phyloP scores from a whole-genome alignment of 2,888 invertebrate species.

The Zelleria hepariella region DNA sequence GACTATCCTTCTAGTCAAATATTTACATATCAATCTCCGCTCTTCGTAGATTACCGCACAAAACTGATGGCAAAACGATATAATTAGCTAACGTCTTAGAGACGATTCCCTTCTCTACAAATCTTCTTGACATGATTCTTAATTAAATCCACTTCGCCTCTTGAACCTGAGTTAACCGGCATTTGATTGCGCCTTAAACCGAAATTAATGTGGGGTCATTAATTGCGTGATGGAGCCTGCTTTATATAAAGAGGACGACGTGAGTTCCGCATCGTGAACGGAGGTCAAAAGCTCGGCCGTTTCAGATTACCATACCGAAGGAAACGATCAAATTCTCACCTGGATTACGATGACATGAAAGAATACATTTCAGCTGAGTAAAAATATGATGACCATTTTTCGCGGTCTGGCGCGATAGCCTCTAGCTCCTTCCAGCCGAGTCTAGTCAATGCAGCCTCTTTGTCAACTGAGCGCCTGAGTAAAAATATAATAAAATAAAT shows the following conservation, averaged over 20 bases:
- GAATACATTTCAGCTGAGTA: too few relatives aligned
- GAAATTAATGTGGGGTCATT: constrained; percentile 13
- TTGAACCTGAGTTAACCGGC: neutral
- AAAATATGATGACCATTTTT: too few relatives aligned
- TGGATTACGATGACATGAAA: neutral
- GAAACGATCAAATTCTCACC: neutral
- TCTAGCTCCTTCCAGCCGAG: too few relatives aligned
- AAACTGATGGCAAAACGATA: too few relatives aligned
- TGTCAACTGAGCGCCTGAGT: too few relatives aligned
- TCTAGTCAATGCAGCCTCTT: too few relatives aligned
- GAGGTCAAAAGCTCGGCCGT: constrained; percentile 15
- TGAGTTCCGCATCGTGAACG: constrained; percentile 14
- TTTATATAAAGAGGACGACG: constrained; percentile 7
- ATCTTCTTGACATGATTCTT: neutral
- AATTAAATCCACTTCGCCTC: neutral
- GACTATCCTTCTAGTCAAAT: too few relatives aligned
- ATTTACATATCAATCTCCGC: too few relatives aligned
- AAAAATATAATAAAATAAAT: too few relatives aligned
- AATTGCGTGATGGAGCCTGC: constrained; percentile 7
- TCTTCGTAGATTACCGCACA: neutral
- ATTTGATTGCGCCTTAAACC: constrained; percentile 8
- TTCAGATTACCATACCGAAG: constrained; percentile 7
- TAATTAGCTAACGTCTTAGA: neutral
- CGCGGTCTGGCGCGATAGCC: too few relatives aligned
- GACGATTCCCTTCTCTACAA: neutral